Evolutionary conservation across 2,888 invertebrate genomes (phyloP).

Genomic region (Digitonthophagus gazella): DNA sequence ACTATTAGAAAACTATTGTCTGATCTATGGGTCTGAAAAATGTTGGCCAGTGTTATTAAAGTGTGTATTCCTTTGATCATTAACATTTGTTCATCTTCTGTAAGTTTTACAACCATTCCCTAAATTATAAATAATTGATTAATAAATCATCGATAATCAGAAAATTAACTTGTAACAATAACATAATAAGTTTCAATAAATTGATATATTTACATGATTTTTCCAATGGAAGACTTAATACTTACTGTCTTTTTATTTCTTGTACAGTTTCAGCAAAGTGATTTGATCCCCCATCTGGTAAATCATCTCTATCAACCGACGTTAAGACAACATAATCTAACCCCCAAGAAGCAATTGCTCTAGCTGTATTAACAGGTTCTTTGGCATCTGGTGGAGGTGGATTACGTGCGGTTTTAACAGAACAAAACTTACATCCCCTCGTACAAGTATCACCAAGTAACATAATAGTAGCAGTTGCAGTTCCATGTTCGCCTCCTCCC

Average conservation of each 20-base stretch:
- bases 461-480: slow-evolving; percentile 99
- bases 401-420: slow-evolving; percentile 90
- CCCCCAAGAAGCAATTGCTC: slow-evolving; percentile 91
- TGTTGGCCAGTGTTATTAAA: no score
- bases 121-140: background rate
- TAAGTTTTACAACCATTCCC: background rate
- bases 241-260: slow-evolving; percentile 78
- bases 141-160: background rate
- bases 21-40: no score
- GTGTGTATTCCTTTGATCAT: slow-evolving; percentile 12
- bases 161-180: no score
- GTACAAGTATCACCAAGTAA: slow-evolving; percentile 99
- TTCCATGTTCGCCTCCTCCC: slow-evolving; percentile 92
- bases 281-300: slow-evolving; percentile 88
- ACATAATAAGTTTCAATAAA: no score
- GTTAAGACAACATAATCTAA: slow-evolving; percentile 97
- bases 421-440: slow-evolving; percentile 96
- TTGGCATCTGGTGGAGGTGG: slow-evolving; percentile 87
- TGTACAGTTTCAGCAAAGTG: slow-evolving; percentile 92
- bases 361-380: slow-evolving; percentile 92
- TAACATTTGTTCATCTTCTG: slow-evolving; percentile 16
- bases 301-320: slow-evolving; percentile 96
- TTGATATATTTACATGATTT: background rate
- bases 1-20: no score
- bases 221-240: slow-evolving; percentile 27